Percentiles rank a stretch among this genome's conserved stretches.
These are phyloP conservation scores for Reinhardtius hippoglossoides DNA, from an alignment of 2,113 vertebrate species.

Conservation along the genomic window DNA sequence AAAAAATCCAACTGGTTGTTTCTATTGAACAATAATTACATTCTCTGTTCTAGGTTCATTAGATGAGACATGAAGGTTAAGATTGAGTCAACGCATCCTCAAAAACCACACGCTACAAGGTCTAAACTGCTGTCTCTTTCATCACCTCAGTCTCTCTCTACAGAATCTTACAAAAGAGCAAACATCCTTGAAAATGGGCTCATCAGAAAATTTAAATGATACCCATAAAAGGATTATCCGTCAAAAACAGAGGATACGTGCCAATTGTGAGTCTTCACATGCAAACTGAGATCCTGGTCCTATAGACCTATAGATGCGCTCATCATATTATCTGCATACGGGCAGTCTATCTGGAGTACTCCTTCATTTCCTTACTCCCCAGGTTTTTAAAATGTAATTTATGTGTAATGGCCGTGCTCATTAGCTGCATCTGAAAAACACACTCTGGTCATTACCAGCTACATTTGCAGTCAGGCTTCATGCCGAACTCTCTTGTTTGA, in stretches of 20 bases:
- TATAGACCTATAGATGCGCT: conserved; percentile 61
- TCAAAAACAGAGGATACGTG: conserved; percentile 25
- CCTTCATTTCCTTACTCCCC: conserved; percentile 62
- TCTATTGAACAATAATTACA: neutral
- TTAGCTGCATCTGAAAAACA: conserved; percentile 79
- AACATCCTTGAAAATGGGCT: conserved; percentile 2
- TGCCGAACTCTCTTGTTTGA: conserved; percentile 62
- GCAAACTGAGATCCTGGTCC: conserved; percentile 17
- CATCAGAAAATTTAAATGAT: conserved; percentile 10
- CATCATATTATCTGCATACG: conserved; percentile 41
- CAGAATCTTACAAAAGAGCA: neutral
- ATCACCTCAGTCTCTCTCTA: neutral
- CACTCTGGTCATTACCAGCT: conserved; percentile 76
- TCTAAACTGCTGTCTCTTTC: neutral
- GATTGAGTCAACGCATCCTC: neutral
- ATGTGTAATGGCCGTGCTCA: conserved; percentile 81
- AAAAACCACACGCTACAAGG: neutral
- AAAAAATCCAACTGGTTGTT: conserved; percentile 34
- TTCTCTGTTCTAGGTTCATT: neutral
- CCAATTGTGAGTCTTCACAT: neutral
- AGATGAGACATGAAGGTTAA: conserved; percentile 8
- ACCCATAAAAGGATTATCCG: conserved; percentile 12
- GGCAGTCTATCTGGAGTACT: conserved; percentile 47
- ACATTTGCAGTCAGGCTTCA: conserved; percentile 74
- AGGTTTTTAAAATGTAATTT: conserved; percentile 80